Evolutionary conservation across 2,113 vertebrate species (phyloP).

Genomic region (Cryptomyrus ogoouensis): DNA sequence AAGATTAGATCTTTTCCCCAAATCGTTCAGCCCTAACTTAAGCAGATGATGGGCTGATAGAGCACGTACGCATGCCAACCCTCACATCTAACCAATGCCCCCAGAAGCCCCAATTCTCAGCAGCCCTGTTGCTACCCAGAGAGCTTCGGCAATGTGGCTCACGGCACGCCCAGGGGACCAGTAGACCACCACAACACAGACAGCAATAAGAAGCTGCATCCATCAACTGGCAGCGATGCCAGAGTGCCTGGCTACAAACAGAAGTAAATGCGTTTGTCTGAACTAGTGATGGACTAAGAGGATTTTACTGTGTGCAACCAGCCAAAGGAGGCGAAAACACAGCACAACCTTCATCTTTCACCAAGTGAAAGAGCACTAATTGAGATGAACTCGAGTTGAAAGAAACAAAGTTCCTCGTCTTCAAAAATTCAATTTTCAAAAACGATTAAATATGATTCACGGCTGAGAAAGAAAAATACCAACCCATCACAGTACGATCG

Average conservation of each 20-base stretch:
- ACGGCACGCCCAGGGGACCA: not conserved
- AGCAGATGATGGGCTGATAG: not conserved
- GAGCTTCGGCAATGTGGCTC: not conserved
- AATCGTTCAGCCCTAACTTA: not conserved
- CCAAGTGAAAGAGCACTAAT: conserved; percentile 2
- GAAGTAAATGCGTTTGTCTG: not conserved
- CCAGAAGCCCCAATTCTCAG: not conserved
- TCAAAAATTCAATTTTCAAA: not conserved
- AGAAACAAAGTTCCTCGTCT: not conserved
- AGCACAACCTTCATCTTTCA: not conserved
- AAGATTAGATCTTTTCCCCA: not conserved
- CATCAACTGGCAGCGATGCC: not conserved
- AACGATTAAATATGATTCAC: not conserved
- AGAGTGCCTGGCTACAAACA: not conserved
- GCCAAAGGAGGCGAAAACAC: not conserved
- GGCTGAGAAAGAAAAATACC: not conserved
- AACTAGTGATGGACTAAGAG: not conserved
- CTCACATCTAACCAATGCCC: not conserved
- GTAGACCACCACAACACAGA: not conserved
- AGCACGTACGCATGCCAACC: not conserved
- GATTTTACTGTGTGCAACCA: not conserved
- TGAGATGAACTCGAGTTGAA: not conserved
- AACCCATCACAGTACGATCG: not conserved
- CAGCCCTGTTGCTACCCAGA: not conserved
- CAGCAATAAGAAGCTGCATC: not conserved